These are phyloP conservation scores for Limulus polyphemus DNA, from an alignment of 2,888 invertebrate species.

Conservation along the genomic window DNA sequence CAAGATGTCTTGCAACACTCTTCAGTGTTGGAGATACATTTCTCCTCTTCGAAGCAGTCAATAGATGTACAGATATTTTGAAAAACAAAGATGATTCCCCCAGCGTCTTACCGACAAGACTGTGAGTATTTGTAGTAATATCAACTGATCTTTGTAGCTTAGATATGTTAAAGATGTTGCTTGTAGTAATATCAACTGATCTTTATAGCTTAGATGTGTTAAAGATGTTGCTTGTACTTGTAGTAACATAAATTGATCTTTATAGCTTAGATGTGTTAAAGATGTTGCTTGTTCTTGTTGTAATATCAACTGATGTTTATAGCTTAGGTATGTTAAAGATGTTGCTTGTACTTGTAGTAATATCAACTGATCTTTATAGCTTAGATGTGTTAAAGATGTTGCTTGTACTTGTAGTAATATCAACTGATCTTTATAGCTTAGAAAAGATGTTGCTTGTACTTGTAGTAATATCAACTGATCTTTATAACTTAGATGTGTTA, in stretches of 20 bases:
- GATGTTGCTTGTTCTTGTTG: too few species aligned
- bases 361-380: slow-evolving; percentile 1
- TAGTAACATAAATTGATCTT: slow-evolving; percentile 2
- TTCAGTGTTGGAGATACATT: slow-evolving; percentile 97
- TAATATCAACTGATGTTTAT: slow-evolving; percentile 2
- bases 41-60: slow-evolving; percentile 89
- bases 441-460: slow-evolving; percentile 32
- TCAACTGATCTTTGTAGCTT: slow-evolving; percentile 1
- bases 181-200: slow-evolving; percentile 2
- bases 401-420: slow-evolving; percentile 32
- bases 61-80: slow-evolving; percentile 93
- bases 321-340: too few species aligned
- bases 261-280: too few species aligned
- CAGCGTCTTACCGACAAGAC: slow-evolving; percentile 78
- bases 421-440: neutral
- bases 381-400: too few species aligned
- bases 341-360: slow-evolving; percentile 32
- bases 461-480: slow-evolving; percentile 2
- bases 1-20: slow-evolving; percentile 78
- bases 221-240: slow-evolving; percentile 32
- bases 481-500: neutral
- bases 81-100: slow-evolving; percentile 96
- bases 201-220: neutral
- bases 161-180: too few species aligned
- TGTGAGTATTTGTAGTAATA: slow-evolving; percentile 51